Evolutionary conservation across 2,888 invertebrate genomes (phyloP).

Genomic region (Pyralis farinalis): DNA sequence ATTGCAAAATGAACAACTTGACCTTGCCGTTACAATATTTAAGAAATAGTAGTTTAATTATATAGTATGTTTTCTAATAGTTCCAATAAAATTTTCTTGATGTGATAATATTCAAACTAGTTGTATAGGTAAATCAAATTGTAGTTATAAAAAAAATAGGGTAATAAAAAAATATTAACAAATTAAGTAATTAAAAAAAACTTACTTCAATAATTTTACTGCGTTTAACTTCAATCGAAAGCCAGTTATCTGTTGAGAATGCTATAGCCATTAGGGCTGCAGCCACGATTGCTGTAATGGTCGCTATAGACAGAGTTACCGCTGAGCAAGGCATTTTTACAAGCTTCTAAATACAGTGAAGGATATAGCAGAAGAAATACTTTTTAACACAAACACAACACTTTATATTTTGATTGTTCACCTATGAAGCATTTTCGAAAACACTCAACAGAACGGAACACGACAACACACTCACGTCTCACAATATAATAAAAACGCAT

Average conservation of each 20-base stretch:
- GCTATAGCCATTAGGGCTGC: conserved; percentile 96
- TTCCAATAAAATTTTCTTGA: neutral
- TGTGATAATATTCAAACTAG: too few relatives aligned
- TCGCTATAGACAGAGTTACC: conserved; percentile 96
- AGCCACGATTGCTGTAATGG: conserved; percentile 97
- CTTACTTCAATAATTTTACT: conserved; percentile 90
- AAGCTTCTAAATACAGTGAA: conserved; percentile 57
- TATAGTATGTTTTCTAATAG: neutral
- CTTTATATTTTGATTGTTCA: conserved; percentile 60
- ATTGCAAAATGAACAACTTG: conserved; percentile 15
- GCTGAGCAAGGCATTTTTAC: conserved; percentile 95
- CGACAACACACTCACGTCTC: conserved; percentile 77
- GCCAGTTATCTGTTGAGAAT: conserved; percentile 98
- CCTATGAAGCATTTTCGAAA: conserved; percentile 77
- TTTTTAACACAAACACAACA: conserved; percentile 75
- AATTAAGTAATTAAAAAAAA: conserved; percentile 9
- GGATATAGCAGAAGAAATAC: conserved; percentile 48
- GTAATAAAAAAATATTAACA: too few relatives aligned
- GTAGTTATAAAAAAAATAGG: too few relatives aligned
- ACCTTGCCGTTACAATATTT: conserved; percentile 18
- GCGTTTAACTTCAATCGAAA: conserved; percentile 95
- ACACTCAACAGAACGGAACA: conserved; percentile 71
- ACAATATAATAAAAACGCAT: conserved; percentile 71
- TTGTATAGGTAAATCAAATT: too few relatives aligned
- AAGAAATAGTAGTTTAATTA: neutral